These are phyloP conservation scores for Hucho hucho DNA, from an alignment of 2,113 vertebrate genomes.

Conservation along the genomic window DNA sequence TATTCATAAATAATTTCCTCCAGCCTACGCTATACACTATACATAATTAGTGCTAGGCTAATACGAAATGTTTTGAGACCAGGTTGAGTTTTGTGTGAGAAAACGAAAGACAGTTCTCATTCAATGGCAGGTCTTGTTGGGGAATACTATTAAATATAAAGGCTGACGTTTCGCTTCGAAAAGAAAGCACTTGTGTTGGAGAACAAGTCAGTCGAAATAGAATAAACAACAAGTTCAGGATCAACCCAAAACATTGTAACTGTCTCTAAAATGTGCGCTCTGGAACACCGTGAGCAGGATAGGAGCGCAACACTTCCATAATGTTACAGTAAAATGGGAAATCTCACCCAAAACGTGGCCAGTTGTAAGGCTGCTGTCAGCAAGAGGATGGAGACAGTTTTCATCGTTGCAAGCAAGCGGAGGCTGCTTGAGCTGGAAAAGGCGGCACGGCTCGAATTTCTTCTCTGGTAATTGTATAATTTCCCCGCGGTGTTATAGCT, in stretches of 20 bases:
- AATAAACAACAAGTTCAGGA: not conserved
- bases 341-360: constrained; percentile 71
- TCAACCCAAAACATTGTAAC: not conserved
- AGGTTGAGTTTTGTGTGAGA: too few relatives aligned
- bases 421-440: constrained; percentile 49
- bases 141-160: not conserved
- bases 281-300: constrained; percentile 4
- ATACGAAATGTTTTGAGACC: too few relatives aligned
- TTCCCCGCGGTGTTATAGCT: constrained; percentile 28
- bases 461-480: constrained; percentile 39
- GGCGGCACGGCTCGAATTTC: constrained; percentile 36
- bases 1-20: too few relatives aligned
- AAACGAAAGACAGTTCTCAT: too few relatives aligned
- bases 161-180: not conserved
- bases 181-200: not conserved
- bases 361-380: constrained; percentile 69
- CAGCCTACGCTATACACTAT: too few relatives aligned
- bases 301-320: constrained; percentile 26
- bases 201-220: not conserved
- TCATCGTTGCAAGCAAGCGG: constrained; percentile 71
- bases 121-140: not conserved
- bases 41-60: too few relatives aligned
- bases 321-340: constrained; percentile 11
- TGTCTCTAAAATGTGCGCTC: not conserved
- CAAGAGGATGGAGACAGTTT: constrained; percentile 67